Percentiles rank a stretch among this genome's conserved stretches.
phyloP scores from a whole-genome alignment of 2,888 invertebrate species.

The Caenorhabditis plicata region DNA sequence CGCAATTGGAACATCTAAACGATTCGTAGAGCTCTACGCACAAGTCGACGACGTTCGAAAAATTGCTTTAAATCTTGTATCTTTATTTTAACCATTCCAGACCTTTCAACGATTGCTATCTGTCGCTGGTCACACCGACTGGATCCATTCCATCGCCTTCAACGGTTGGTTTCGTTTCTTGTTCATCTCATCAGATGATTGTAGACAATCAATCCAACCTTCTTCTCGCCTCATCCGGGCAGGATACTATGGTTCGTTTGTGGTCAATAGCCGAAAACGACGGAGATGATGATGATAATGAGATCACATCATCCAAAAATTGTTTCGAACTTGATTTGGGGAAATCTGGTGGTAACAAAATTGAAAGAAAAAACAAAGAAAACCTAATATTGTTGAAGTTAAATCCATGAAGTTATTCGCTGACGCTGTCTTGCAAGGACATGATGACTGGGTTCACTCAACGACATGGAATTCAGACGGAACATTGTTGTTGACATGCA shows the following conservation, averaged over 20 bases:
- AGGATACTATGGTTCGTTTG: constrained; percentile 42
- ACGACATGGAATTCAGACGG: constrained; percentile 68
- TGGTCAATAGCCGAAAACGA: constrained; percentile 41
- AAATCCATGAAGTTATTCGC: constrained; percentile 5
- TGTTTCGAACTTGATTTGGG: constrained; percentile 2
- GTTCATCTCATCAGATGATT: background rate
- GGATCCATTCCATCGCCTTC: constrained; percentile 53
- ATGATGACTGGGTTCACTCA: constrained; percentile 93
- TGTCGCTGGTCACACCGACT: constrained; percentile 49
- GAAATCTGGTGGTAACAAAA: background rate
- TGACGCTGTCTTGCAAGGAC: constrained; percentile 82
- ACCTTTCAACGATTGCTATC: constrained; percentile 23
- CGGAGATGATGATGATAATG: background rate
- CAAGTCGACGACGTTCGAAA: constrained; percentile 11
- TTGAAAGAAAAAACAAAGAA: background rate
- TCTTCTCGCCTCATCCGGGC: constrained; percentile 39
- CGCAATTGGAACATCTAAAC: constrained; percentile 49
- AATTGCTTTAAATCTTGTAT: background rate
- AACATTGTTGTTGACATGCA: constrained; percentile 46
- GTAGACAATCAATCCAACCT: constrained; percentile 23
- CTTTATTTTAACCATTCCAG: background rate
- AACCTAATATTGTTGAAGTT: too few species aligned
- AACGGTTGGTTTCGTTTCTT: constrained; percentile 29
- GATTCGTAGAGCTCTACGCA: constrained; percentile 45
- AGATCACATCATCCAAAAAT: constrained; percentile 36